These are phyloP conservation scores for Tetanocera ferruginea DNA, from an alignment of 2,888 invertebrate species.

Conservation along the genomic window DNA sequence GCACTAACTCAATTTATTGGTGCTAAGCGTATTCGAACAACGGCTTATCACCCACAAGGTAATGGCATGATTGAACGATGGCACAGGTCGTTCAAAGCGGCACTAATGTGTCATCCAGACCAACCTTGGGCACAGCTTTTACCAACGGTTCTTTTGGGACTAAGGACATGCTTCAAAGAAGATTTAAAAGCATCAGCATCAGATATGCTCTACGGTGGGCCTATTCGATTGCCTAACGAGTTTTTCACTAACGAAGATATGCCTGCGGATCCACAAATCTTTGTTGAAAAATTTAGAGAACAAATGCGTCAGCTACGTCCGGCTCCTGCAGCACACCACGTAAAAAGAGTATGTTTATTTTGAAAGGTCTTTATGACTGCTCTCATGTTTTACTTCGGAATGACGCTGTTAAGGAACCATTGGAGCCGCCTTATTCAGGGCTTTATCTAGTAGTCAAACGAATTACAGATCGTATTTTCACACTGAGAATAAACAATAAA, in stretches of 20 bases:
- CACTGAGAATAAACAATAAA: no score
- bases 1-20: slow-evolving; percentile 21
- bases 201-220: background rate
- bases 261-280: no score
- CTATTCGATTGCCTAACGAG: background rate
- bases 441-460: no score
- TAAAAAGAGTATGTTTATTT: no score
- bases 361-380: no score
- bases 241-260: background rate
- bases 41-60: slow-evolving; percentile 59
- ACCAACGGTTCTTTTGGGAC: slow-evolving; percentile 60
- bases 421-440: no score
- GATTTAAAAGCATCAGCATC: slow-evolving; percentile 48
- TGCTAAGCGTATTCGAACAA: slow-evolving; percentile 47
- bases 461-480: no score
- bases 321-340: no score
- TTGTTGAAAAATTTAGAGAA: no score
- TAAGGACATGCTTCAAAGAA: slow-evolving; percentile 52
- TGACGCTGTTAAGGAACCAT: no score
- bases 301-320: no score
- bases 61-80: slow-evolving; percentile 61
- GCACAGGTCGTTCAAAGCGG: slow-evolving; percentile 54
- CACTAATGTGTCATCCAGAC: slow-evolving; percentile 53
- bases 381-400: no score
- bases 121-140: slow-evolving; percentile 55